Conservation (phyloP, 2,888 invertebrate species). For the Eupithecia subumbrata region DNA sequence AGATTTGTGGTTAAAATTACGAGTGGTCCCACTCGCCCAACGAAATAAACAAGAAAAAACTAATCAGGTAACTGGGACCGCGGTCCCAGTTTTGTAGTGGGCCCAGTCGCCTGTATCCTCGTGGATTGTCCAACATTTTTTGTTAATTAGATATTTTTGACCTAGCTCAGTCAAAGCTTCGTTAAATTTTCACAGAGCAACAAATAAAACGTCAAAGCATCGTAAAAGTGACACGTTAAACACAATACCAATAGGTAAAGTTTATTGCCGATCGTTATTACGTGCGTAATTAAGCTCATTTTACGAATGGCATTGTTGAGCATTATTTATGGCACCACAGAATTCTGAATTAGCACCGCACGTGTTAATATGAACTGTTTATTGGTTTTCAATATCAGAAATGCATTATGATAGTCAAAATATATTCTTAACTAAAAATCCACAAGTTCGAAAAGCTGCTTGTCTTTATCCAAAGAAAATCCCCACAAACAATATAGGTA, state of each 20-base stretch:
- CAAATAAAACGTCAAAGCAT: slow-evolving; percentile 9
- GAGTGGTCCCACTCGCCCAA: too few relatives aligned
- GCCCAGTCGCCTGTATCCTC: too few relatives aligned
- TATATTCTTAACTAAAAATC: too few relatives aligned
- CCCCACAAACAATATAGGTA: not conserved
- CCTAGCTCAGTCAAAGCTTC: not conserved
- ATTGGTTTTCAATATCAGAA: not conserved
- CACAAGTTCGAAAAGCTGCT: too few relatives aligned
- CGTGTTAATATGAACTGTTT: not conserved
- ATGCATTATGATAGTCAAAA: not conserved
- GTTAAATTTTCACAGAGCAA: not conserved
- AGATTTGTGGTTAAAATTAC: too few relatives aligned
- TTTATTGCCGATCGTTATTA: slow-evolving; percentile 15
- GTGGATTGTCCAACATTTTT: too few relatives aligned
- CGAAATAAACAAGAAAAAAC: too few relatives aligned
- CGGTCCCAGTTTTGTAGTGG: too few relatives aligned
- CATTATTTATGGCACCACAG: slow-evolving; percentile 8
- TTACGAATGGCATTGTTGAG: slow-evolving; percentile 1
- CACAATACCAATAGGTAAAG: slow-evolving; percentile 5
- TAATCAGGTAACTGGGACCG: too few relatives aligned
- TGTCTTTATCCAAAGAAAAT: not conserved
- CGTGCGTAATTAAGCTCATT: slow-evolving; percentile 11
- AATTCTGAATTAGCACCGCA: not conserved
- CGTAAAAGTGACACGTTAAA: slow-evolving; percentile 10
- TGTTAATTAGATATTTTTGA: too few relatives aligned